Conservation (phyloP, 2,113 vertebrate species). For the Rana temporaria region DNA sequence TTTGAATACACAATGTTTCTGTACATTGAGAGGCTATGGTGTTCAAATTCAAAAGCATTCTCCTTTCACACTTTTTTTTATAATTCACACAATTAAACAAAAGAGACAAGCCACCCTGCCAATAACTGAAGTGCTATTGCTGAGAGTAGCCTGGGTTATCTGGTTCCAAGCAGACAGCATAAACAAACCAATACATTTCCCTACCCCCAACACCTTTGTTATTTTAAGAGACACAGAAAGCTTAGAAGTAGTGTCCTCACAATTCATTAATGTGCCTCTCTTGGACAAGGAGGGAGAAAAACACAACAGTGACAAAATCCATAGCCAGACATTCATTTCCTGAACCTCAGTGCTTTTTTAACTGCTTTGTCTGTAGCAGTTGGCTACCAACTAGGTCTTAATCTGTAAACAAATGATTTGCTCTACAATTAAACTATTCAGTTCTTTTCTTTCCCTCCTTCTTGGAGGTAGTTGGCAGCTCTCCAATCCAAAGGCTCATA, state of each 20-base stretch:
- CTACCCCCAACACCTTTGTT: slow-evolving; percentile 64
- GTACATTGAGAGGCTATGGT: slow-evolving; percentile 57
- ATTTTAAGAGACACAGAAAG: slow-evolving; percentile 60
- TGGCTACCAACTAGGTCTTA: slow-evolving; percentile 74
- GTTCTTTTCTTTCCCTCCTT: slow-evolving; percentile 32
- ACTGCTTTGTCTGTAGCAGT: slow-evolving; percentile 68
- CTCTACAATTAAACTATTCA: slow-evolving; percentile 78
- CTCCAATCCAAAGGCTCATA: slow-evolving; percentile 71
- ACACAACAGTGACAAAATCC: slow-evolving; percentile 65
- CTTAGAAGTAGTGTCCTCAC: slow-evolving; percentile 59
- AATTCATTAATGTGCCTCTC: slow-evolving; percentile 60
- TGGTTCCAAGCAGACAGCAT: slow-evolving; percentile 59
- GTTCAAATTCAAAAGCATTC: slow-evolving; percentile 59
- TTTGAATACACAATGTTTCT: slow-evolving; percentile 45
- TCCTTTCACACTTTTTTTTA: slow-evolving; percentile 9
- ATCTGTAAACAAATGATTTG: slow-evolving; percentile 80
- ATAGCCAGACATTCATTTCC: slow-evolving; percentile 68
- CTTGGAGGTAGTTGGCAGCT: slow-evolving; percentile 68
- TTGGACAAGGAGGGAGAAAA: slow-evolving; percentile 57
- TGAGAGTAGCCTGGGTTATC: slow-evolving; percentile 63
- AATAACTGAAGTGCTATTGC: slow-evolving; percentile 57
- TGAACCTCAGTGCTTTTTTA: slow-evolving; percentile 65
- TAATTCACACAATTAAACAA: slow-evolving; percentile 59
- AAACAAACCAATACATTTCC: slow-evolving; percentile 58
- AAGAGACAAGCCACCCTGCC: slow-evolving; percentile 60